These are phyloP conservation scores for Jordanella pulchra DNA, from an alignment of 2,797 vertebrate genomes.

Conservation along the genomic window DNA sequence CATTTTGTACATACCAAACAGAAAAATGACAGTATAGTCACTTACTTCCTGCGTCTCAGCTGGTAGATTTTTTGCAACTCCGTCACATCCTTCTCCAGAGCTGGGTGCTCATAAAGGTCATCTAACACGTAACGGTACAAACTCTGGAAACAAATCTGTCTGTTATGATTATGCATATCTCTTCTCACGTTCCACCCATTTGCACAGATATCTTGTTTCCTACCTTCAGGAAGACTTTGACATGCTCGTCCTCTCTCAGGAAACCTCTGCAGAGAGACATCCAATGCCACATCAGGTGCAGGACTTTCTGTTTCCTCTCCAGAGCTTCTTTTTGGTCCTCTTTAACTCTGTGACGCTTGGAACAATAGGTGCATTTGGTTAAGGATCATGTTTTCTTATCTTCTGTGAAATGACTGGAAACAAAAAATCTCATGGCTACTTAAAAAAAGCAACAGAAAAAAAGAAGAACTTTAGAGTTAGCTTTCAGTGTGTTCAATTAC, in stretches of 20 bases:
- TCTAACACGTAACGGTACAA: slow-evolving; percentile 91
- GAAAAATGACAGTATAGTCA: slow-evolving; percentile 26
- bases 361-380: slow-evolving; percentile 88
- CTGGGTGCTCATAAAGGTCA: slow-evolving; percentile 92
- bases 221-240: slow-evolving; percentile 95
- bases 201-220: slow-evolving; percentile 13
- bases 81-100: slow-evolving; percentile 90
- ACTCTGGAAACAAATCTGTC: slow-evolving; percentile 78
- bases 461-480: too few relatives aligned
- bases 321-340: slow-evolving; percentile 87
- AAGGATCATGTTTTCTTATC: slow-evolving; percentile 53
- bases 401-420: neutral
- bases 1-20: slow-evolving; percentile 1
- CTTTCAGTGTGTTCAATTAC: neutral
- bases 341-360: slow-evolving; percentile 86
- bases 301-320: slow-evolving; percentile 91
- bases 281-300: slow-evolving; percentile 94
- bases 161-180: slow-evolving; percentile 22
- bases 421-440: neutral
- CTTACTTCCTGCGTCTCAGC: slow-evolving; percentile 93
- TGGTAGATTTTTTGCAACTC: slow-evolving; percentile 92
- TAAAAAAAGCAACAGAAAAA: too few relatives aligned
- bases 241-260: slow-evolving; percentile 90
- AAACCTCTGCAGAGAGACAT: slow-evolving; percentile 88
- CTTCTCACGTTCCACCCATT: slow-evolving; percentile 21